These are phyloP conservation scores for Zeuzera pyrina DNA, from an alignment of 2,888 invertebrate genomes.

Conservation along the genomic window DNA sequence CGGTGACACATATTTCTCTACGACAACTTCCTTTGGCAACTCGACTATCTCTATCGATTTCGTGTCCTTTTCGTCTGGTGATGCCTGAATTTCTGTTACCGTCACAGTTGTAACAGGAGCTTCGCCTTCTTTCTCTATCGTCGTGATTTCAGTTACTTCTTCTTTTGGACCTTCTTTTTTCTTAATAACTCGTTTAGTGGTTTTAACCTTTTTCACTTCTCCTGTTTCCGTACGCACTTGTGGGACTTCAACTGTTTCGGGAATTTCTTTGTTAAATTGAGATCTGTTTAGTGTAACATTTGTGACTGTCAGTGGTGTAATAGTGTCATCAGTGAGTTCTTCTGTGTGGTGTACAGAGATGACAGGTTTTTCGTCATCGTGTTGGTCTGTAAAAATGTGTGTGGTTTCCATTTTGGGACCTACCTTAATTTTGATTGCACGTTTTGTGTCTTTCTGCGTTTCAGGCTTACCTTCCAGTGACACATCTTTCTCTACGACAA, in stretches of 20 bases:
- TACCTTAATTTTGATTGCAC: conserved; percentile 20
- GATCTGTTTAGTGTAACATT: conserved; percentile 13
- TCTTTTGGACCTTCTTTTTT: conserved; percentile 32
- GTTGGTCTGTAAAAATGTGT: conserved; percentile 29
- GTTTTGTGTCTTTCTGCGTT: conserved; percentile 10
- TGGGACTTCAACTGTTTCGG: conserved; percentile 23
- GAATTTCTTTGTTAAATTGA: conserved; percentile 6
- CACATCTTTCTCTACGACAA: conserved; percentile 3
- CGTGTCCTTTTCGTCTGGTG: conserved; percentile 18
- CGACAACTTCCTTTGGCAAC: conserved; percentile 26
- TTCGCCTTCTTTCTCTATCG: conserved; percentile 29
- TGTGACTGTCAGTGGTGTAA: conserved; percentile 14
- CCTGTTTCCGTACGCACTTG: conserved; percentile 28
- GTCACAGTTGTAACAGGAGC: conserved; percentile 14
- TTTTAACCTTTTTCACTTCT: conserved; percentile 18
- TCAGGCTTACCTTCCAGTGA: conserved; percentile 19
- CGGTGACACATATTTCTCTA: conserved; percentile 22
- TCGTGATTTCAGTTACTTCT: conserved; percentile 17
- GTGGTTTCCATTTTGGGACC: conserved; percentile 24
- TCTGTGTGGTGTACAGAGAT: conserved; percentile 14
- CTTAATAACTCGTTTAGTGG: conserved; percentile 28
- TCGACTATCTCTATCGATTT: conserved; percentile 16
- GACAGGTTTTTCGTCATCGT: conserved; percentile 23
- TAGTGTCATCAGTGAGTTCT: conserved; percentile 5
- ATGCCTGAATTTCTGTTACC: conserved; percentile 1